A percentile compares a stretch with the other conserved stretches of the same genome.
Evolutionary conservation across 2,888 invertebrate genomes (phyloP).

Genomic region (Hymenopus coronatus): DNA sequence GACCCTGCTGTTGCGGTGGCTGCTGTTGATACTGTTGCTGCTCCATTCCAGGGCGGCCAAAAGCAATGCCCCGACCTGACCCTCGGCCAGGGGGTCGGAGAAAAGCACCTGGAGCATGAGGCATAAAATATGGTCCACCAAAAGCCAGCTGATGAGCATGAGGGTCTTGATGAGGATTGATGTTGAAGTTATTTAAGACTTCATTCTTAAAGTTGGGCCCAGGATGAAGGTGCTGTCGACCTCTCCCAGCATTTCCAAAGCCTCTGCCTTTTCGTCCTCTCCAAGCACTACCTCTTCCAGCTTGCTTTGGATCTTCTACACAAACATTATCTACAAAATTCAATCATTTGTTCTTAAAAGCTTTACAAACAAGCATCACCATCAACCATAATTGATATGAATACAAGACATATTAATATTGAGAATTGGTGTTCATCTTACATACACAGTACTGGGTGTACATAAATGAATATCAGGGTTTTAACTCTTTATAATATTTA

Average conservation of each 20-base stretch:
- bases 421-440: too few relatives aligned
- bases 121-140: not conserved
- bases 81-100: not conserved
- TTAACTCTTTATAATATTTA: too few relatives aligned
- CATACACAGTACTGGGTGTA: too few relatives aligned
- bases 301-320: slow-evolving; percentile 11
- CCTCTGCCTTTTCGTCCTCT: slow-evolving; percentile 10
- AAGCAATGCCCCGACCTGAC: not conserved
- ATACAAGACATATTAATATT: too few relatives aligned
- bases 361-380: not conserved
- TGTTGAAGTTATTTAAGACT: not conserved
- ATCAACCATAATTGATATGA: too few relatives aligned
- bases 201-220: not conserved
- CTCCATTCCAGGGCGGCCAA: not conserved
- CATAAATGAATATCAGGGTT: too few relatives aligned
- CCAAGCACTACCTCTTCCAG: not conserved
- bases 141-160: slow-evolving; percentile 4
- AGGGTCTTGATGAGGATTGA: slow-evolving; percentile 9
- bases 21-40: slow-evolving; percentile 23
- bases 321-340: slow-evolving; percentile 1
- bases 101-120: not conserved
- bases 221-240: not conserved
- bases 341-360: not conserved
- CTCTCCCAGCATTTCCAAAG: not conserved
- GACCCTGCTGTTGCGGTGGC: slow-evolving; percentile 11